Evolutionary conservation across 2,797 vertebrate species (phyloP), one percentile per base, ranked within the genome.

Genomic region (Sebastiscus tertius): DNA sequence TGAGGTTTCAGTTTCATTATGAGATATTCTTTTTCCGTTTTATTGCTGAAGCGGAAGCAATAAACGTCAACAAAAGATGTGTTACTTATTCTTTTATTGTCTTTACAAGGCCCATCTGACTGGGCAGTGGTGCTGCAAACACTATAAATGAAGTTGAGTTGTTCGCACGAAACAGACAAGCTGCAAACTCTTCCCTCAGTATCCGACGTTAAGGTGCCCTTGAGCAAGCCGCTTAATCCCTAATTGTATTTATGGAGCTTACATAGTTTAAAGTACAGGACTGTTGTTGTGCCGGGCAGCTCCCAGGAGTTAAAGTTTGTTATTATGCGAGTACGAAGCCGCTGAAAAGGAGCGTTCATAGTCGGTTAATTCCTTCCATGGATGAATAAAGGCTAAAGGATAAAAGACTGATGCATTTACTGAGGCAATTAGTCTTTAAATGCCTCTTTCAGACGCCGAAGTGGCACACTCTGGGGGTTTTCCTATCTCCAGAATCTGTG

Each of bases 401-500:
- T 7, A 81, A 69, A 68, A 87, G 83, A 87, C 36, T 71, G 86
- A 72, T 80, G 87, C 86, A 77, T 93, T 92, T 91, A 93, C 62
- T 31, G 81, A 59, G 80, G 79, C 79, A 87, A 92, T 93, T 92
- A 90, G 80, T 68, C 67, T 27, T 49, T 86, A 88, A 93, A 88
- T 82, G 77, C 72, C 63, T 68, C 46, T 58, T 64, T 72, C 66
- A 88, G 76, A 84, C 65, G 79, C 56, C 80, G 62, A 78, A 81
- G 87, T 62, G 84, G 72, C 82, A 67, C 75, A 86, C 87, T 85
- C 80, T 46, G 4, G 85, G 81, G 85, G 81, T 90, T 88, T 79
- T 88, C 64, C 75, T 89, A 92, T 93, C 91, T 85, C 56, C 80
- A 76, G n/a, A 81, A 91, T 91, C 89, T 84, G 88, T 39, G 80